A percentile compares a stretch with the other conserved stretches of the same genome.
Evolutionary conservation across 2,888 invertebrate genomes (phyloP).

Genomic region (Drosophila mimica): DNA sequence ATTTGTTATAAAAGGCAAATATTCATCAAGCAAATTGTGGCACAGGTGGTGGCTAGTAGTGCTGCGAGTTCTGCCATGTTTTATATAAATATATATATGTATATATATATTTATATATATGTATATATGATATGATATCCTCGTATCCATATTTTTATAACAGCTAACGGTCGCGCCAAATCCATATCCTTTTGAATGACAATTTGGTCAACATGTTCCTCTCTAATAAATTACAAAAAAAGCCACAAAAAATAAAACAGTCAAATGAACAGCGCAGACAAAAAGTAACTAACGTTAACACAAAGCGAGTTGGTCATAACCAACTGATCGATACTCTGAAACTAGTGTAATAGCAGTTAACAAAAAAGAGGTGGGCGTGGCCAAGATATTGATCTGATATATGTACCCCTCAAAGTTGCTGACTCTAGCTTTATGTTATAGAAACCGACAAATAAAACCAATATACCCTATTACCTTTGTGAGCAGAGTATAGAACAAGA

Average conservation of each 20-base stretch:
- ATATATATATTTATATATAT: conserved; percentile 23
- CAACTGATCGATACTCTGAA: conserved; percentile 2
- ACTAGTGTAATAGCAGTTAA: too few relatives aligned
- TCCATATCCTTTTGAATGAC: conserved; percentile 78
- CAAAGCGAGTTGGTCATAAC: neutral
- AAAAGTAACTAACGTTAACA: conserved; percentile 59
- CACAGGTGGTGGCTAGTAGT: conserved; percentile 26
- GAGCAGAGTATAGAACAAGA: conserved; percentile 4
- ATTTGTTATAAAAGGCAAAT: conserved; percentile 78
- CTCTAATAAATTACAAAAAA: conserved; percentile 78
- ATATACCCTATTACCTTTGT: neutral
- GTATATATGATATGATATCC: conserved; percentile 51
- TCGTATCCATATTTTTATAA: conserved; percentile 62
- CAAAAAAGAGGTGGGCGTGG: neutral
- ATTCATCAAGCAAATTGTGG: conserved; percentile 76
- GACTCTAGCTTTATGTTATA: neutral
- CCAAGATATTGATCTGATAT: neutral
- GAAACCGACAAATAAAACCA: neutral
- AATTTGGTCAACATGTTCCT: conserved; percentile 80
- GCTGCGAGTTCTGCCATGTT: neutral
- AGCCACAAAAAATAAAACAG: conserved; percentile 3
- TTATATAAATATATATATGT: neutral
- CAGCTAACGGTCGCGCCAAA: conserved; percentile 43
- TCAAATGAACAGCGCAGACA: conserved; percentile 66
- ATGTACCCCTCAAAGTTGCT: neutral